Conservation (phyloP, 2,113 vertebrate genomes). For the Gobio gobio region DNA sequence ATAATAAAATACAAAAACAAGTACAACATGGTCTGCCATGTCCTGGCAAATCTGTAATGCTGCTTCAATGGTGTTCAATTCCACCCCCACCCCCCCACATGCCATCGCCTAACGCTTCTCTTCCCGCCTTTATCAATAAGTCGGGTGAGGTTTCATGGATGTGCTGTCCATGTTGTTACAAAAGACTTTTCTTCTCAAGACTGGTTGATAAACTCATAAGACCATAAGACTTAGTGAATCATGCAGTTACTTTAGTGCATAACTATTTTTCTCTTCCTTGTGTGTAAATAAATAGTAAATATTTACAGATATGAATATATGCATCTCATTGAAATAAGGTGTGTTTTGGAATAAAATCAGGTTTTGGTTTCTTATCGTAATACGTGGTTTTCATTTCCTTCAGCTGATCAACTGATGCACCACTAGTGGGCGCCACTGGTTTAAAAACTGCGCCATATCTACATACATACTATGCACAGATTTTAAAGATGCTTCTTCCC, state of each 20-base stretch:
- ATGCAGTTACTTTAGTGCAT: conserved; percentile 31
- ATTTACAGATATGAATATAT: conserved; percentile 72
- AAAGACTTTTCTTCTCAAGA: neutral
- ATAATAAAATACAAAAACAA: neutral
- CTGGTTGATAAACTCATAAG: neutral
- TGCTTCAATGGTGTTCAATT: conserved; percentile 9
- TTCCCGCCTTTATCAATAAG: neutral
- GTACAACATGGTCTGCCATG: conserved; percentile 9
- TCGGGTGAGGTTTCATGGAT: conserved; percentile 31
- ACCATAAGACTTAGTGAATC: conserved; percentile 17
- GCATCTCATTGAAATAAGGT: conserved; percentile 68
- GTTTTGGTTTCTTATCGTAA: conserved; percentile 54
- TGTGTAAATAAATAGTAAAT: conserved; percentile 68
- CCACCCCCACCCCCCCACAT: neutral
- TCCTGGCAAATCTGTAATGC: conserved; percentile 28
- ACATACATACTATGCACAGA: neutral
- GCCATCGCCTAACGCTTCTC: neutral
- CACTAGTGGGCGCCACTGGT: conserved; percentile 58
- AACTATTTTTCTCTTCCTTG: conserved; percentile 54
- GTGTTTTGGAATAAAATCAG: conserved; percentile 70
- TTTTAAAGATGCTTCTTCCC: neutral
- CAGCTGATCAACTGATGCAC: neutral
- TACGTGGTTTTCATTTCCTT: neutral
- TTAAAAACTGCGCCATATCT: neutral
- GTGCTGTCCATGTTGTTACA: conserved; percentile 11